Conservation (phyloP, 2,113 vertebrate species). For the Rhombomys opimus region DNA sequence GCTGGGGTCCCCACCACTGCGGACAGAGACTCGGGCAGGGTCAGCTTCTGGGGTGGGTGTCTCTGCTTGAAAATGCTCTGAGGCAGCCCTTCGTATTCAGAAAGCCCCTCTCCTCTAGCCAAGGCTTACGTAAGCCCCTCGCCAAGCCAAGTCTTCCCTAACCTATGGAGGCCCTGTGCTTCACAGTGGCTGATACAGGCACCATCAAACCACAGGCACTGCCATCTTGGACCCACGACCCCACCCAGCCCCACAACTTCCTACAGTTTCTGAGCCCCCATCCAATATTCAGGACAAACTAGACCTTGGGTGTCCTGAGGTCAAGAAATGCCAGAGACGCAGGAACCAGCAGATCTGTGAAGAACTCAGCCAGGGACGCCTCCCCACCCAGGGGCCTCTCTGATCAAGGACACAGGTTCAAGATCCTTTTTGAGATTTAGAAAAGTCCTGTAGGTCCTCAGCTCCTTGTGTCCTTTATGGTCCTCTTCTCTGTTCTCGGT, state of each 20-base stretch:
- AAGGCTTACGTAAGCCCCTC: background rate
- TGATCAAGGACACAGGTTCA: background rate
- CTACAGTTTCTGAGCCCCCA: background rate
- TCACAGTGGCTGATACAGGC: accelerated
- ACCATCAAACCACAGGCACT: no score
- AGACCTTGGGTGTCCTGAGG: constrained; percentile 26
- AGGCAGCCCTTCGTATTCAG: background rate
- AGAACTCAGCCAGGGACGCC: background rate
- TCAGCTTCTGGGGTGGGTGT: background rate
- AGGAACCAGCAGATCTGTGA: background rate
- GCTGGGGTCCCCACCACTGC: no score
- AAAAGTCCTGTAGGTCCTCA: background rate
- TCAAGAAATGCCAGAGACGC: constrained; percentile 45
- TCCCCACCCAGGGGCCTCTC: background rate
- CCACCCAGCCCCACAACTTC: background rate
- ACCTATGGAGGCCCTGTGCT: background rate
- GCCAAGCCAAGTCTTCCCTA: background rate
- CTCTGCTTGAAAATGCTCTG: background rate
- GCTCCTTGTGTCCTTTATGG: background rate
- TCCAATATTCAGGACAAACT: background rate
- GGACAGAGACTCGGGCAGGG: background rate
- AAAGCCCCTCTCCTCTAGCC: background rate
- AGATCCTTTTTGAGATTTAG: background rate
- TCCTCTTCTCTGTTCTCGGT: background rate
- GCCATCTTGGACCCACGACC: no score